Base-by-base conservation (phyloP, 2,888 invertebrate genomes). In the Xanthia togata region DNA sequence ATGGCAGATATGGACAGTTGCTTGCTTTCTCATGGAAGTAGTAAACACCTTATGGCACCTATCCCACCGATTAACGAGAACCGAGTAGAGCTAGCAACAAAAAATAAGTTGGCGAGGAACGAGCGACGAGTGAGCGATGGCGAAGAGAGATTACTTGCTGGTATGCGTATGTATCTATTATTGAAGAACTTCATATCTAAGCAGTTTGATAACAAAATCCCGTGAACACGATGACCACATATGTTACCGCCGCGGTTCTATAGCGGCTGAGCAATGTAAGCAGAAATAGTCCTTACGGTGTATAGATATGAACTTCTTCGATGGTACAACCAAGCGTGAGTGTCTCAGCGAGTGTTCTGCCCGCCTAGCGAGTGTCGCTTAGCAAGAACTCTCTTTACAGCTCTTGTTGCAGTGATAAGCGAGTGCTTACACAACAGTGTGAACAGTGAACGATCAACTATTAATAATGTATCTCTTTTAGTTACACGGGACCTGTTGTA, bases 21-120 rank as follows among this genome's bases (percentile, higher is more conserved):
- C 14, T 68, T 50, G 20, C 4, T 38, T 82, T 84, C 75, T 35
- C 75, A 84, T 62, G 67, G 50, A 38, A 63, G 47, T 44, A 59
- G 67, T 63, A 79, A 74, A 79, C 35, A 68, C 17, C 41, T 23
- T 31, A 57, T 26, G 41, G 26, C 6, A 35, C 11, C 11, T 11
- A 17, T n/a, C n/a, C 11, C n/a, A 55, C 17, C 17, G 23, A 50
- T 50, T 67, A 35, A n/a, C 9, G 17, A 17, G n/a, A 35, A 50
- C 5, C 9, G 50, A 35, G 31, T 17, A 17, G 11, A 17, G 35
- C 3, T n/a, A 50, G 23, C 14, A 14, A 31, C 31, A 2, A 44
- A 4, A 65, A 47, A 47, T 31, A 0, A 14, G 14, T 47, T 50
- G 47, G 2, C 47, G 23, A 65, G 23, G 2, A 47, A 31, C 4